phyloP scores from a whole-genome alignment of 2,888 invertebrate species.

The Melanostoma scalare region DNA sequence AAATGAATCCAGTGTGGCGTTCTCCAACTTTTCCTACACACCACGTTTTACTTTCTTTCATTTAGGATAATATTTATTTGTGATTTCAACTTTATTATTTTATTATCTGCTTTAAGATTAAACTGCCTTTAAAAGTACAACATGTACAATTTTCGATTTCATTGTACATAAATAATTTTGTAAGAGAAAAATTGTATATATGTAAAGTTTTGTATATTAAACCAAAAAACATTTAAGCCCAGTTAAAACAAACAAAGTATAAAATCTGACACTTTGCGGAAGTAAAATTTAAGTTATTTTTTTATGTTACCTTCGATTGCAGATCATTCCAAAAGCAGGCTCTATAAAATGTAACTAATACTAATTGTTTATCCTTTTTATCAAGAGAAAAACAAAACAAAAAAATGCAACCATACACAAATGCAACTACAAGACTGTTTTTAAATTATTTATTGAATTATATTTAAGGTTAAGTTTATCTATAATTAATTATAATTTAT shows the following conservation, averaged over 20 bases:
- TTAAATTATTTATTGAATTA: slow-evolving; percentile 68
- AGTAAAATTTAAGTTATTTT: not conserved
- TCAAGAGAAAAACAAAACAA: slow-evolving; percentile 47
- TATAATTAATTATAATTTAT: slow-evolving; percentile 62
- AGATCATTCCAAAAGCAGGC: slow-evolving; percentile 38
- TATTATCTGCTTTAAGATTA: not conserved
- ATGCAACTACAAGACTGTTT: slow-evolving; percentile 81
- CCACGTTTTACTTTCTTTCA: not conserved
- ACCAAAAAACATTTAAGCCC: slow-evolving; percentile 23
- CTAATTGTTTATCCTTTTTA: slow-evolving; percentile 27
- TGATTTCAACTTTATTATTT: slow-evolving; percentile 12
- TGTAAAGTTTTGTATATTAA: slow-evolving; percentile 27
- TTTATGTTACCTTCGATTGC: not conserved
- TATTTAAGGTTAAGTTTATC: slow-evolving; percentile 55
- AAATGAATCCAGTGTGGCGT: slow-evolving; percentile 9
- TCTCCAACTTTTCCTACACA: not conserved
- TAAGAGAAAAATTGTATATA: slow-evolving; percentile 31
- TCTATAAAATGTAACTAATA: slow-evolving; percentile 17
- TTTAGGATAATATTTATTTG: slow-evolving; percentile 8
- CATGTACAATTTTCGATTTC: not conserved
- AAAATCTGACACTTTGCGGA: not conserved
- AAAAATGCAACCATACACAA: slow-evolving; percentile 77
- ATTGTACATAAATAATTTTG: slow-evolving; percentile 24
- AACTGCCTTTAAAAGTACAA: slow-evolving; percentile 67
- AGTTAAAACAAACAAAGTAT: slow-evolving; percentile 2